phyloP scores from a whole-genome alignment of 2,888 invertebrate species.

The Adineta ricciae region DNA sequence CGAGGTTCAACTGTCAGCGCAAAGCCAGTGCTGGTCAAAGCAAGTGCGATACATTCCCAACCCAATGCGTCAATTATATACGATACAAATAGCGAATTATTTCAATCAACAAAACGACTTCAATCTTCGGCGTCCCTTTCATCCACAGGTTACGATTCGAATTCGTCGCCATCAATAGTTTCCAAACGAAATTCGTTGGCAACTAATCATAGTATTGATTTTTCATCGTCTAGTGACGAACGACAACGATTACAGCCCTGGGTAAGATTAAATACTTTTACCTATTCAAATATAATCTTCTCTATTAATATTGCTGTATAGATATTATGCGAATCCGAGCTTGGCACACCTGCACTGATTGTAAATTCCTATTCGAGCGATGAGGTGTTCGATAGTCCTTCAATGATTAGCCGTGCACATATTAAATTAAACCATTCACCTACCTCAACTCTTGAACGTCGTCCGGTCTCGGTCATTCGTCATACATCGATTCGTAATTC shows the following conservation, averaged over 20 bases:
- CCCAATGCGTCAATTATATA: background rate
- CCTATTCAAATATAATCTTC: too few relatives aligned
- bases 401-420: background rate
- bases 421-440: background rate
- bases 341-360: background rate
- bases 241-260: background rate
- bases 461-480: background rate
- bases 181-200: background rate
- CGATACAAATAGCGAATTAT: background rate
- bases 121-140: background rate
- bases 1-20: background rate
- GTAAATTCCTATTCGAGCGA: background rate
- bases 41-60: background rate
- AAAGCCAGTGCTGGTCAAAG: background rate
- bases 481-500: background rate
- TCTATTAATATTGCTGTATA: background rate
- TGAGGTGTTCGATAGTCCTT: background rate
- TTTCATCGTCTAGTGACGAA: background rate
- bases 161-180: background rate
- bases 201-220: too few relatives aligned
- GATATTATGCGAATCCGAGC: background rate
- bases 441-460: background rate
- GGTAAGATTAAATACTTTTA: background rate
- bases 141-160: slow-evolving; percentile 11
- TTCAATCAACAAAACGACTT: background rate